Conservation (phyloP, 2,113 vertebrate genomes). For the Ahaetulla prasina region DNA sequence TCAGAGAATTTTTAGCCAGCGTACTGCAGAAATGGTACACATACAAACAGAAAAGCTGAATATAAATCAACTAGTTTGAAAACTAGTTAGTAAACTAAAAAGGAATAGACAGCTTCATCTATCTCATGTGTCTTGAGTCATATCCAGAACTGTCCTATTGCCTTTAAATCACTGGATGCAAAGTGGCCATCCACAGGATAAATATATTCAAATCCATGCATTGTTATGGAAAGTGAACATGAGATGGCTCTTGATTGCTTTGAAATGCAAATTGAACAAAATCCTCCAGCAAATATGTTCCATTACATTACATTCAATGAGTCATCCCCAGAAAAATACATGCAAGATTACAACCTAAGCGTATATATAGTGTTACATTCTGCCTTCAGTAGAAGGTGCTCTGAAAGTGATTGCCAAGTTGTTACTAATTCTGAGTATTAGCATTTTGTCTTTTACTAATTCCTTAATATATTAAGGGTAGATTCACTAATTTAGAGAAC, state of each 20-base stretch:
- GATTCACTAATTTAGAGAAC: neutral
- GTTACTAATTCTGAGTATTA: neutral
- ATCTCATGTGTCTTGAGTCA: neutral
- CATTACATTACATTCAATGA: neutral
- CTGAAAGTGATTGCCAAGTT: neutral
- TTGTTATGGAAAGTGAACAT: neutral
- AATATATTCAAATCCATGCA: neutral
- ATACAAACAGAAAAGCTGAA: neutral
- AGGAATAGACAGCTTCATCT: neutral
- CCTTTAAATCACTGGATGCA: neutral
- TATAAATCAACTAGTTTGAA: neutral
- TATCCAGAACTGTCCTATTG: neutral
- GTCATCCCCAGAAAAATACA: neutral
- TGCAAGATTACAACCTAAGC: neutral
- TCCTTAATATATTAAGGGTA: neutral
- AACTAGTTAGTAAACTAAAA: neutral
- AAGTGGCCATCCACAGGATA: neutral
- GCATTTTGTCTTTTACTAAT: neutral
- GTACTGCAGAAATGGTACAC: neutral
- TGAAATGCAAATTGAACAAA: neutral
- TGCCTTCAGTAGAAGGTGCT: neutral
- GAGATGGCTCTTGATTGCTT: neutral
- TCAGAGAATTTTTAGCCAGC: neutral
- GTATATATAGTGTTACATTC: neutral
- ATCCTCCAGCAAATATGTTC: neutral